Evolutionary conservation across 2,797 vertebrate species (phyloP), one percentile per base, ranked within the genome.

Genomic region (Emys orbicularis): DNA sequence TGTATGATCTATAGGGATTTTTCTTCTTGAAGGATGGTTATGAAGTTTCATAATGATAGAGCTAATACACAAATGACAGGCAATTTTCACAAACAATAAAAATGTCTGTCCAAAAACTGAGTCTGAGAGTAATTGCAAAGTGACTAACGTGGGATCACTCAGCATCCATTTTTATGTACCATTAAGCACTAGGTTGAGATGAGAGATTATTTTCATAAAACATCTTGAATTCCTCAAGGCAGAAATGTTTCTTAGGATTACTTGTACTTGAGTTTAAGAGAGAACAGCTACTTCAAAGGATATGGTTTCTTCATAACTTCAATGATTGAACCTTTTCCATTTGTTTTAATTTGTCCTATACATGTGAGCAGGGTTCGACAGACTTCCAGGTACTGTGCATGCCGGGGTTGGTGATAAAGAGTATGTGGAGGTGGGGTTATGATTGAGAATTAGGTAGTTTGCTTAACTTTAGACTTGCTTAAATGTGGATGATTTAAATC

Each of bases 161-260:
- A 87, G 27, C 12, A 72, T 88, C 41, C 15, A 49, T 84, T 97
- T 97, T 96, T 93, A 95, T 91, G 52, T 95, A 15, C n/a, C 95
- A 95, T 93, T 80, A 92, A 82, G 72, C 53, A 89, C 59, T 90
- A 94, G 12, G 52, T 65, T 93, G 37, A 65, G 23, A 95, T 79
- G 25, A 96, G 81, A 93, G 85, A 81, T 88, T 95, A 89, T 53
- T 54, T 97, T 81, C 81, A 65, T 90, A 88, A 94, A 95, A 90
- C 59, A 91, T 47, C 23, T 94, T 93, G 0, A 84, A 50, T 96
- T 97, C 12, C 72, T 93, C 61, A 92, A 89, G 93, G 81, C 31
- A 94, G 81, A 81, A 61, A 53, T 53, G 81, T 15, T 91, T 81
- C n/a, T 85, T 44, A 59, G 44, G 13, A 77, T 90, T 96, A 90